These are phyloP conservation scores for Cosmia pyralina DNA, from an alignment of 2,888 invertebrate species.

Conservation along the genomic window DNA sequence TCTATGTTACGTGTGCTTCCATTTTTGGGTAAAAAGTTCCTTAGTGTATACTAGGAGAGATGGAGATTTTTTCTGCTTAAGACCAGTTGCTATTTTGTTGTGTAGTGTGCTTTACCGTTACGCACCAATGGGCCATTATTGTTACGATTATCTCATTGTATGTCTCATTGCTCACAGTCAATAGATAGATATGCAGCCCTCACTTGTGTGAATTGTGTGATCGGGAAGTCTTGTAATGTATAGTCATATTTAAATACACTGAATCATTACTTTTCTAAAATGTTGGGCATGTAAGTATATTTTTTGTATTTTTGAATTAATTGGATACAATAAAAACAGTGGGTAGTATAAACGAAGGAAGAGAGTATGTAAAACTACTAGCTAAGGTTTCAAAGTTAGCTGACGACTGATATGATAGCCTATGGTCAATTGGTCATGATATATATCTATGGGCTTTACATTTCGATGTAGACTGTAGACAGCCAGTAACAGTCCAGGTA, in stretches of 20 bases:
- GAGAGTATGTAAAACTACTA: neutral
- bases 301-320: neutral
- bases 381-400: neutral
- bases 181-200: constrained; percentile 13
- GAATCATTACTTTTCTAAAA: constrained; percentile 19
- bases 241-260: constrained; percentile 15
- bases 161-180: constrained; percentile 5
- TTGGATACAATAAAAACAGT: neutral
- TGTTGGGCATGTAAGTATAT: constrained; percentile 48
- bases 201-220: constrained; percentile 14
- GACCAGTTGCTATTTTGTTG: constrained; percentile 5
- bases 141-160: constrained; percentile 25
- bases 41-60: neutral
- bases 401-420: neutral
- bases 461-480: neutral
- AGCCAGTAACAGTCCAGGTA: neutral
- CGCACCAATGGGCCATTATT: constrained; percentile 14
- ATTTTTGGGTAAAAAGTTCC: neutral
- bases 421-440: neutral
- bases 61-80: constrained; percentile 9
- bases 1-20: neutral
- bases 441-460: neutral
- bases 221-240: constrained; percentile 13
- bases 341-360: neutral
- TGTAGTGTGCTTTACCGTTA: constrained; percentile 13